These are phyloP conservation scores for Diorhabda elongata DNA, from an alignment of 1,140 invertebrate species.

Conservation along the genomic window DNA sequence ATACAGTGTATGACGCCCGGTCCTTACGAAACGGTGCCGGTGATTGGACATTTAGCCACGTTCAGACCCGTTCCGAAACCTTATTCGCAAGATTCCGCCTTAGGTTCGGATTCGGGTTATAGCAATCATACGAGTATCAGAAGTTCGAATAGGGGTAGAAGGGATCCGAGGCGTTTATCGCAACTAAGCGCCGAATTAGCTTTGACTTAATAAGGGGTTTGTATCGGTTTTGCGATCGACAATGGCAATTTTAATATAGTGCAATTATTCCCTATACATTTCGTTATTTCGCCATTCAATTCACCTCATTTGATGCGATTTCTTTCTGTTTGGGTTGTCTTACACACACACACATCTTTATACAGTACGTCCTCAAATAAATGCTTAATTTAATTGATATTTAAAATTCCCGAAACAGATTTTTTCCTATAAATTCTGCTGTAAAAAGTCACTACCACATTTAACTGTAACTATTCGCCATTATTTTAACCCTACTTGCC, in stretches of 20 bases:
- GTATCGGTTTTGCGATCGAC: constrained; percentile 1
- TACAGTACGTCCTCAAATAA: no score
- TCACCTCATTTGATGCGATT: background rate
- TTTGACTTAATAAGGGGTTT: constrained; percentile 35
- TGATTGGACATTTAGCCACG: constrained; percentile 50
- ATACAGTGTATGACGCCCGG: constrained; percentile 52
- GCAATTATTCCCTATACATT: constrained; percentile 4
- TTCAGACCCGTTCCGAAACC: constrained; percentile 45
- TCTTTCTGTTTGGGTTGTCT: no score
- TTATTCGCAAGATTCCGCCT: constrained; percentile 54
- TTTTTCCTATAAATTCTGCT: no score
- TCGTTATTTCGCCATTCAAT: background rate
- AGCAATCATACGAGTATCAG: constrained; percentile 58
- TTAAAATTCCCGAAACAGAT: no score
- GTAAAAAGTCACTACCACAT: no score
- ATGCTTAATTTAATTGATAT: no score
- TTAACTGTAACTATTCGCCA: no score
- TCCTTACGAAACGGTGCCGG: constrained; percentile 57
- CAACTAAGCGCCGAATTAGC: constrained; percentile 46
- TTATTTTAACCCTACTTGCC: no score
- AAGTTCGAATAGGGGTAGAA: constrained; percentile 41
- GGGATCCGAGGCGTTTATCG: constrained; percentile 43
- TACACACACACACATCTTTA: no score
- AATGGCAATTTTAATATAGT: constrained; percentile 5
- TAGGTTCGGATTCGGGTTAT: constrained; percentile 65